Conservation (phyloP, 2,113 vertebrate genomes). For the Austrofundulus limnaeus region DNA sequence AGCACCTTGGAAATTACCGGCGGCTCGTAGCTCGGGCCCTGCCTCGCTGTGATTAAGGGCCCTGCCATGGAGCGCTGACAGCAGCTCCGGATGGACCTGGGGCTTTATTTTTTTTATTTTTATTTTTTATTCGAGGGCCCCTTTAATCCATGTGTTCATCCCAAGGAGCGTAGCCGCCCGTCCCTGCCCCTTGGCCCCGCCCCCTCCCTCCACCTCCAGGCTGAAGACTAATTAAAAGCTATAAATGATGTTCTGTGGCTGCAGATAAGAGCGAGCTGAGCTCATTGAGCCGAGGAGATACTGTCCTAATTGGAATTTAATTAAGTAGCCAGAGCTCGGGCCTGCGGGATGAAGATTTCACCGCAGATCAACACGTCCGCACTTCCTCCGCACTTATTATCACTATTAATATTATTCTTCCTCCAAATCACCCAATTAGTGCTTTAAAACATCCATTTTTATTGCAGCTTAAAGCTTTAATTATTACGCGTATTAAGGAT, state of each 20-base stretch:
- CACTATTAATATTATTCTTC: conserved; percentile 58
- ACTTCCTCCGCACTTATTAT: conserved; percentile 47
- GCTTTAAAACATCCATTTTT: background rate
- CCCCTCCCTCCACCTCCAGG: conserved; percentile 65
- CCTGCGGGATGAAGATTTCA: conserved; percentile 98
- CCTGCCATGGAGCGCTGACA: conserved; percentile 95
- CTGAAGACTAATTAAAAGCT: conserved; percentile 99
- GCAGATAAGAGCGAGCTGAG: conserved; percentile 92
- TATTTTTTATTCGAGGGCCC: too few species aligned
- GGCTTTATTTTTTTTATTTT: too few species aligned
- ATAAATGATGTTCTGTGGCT: conserved; percentile 95
- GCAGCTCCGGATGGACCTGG: conserved; percentile 88
- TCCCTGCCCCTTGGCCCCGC: too few species aligned
- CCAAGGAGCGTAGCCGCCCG: too few species aligned
- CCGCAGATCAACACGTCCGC: conserved; percentile 87
- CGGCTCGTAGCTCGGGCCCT: conserved; percentile 88
- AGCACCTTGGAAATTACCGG: conserved; percentile 96
- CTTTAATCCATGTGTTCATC: too few species aligned
- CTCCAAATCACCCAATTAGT: conserved; percentile 65
- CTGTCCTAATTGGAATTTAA: conserved; percentile 99
- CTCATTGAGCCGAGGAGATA: conserved; percentile 96
- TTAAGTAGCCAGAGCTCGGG: conserved; percentile 92
- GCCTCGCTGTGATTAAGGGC: conserved; percentile 96
- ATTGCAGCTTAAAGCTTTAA: background rate
- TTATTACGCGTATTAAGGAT: background rate